Base-by-base conservation (phyloP, 2,888 invertebrate genomes). In the Ferdinandea cuprea region DNA sequence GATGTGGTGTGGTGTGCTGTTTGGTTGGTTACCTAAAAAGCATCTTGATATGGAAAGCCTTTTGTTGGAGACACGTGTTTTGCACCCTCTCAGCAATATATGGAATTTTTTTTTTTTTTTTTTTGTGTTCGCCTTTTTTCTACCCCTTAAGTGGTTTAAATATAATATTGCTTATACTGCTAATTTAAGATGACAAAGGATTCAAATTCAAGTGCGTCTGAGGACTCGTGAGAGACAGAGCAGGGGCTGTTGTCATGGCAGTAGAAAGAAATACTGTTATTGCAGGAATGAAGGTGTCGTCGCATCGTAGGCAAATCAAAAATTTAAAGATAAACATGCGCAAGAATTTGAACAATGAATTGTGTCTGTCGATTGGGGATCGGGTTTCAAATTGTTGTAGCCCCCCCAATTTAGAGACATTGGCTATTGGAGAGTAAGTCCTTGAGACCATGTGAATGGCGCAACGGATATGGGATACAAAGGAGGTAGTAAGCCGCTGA, bases 31-130 rank as follows among this genome's bases (percentile, higher is more conserved):
- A 76, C 80, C 80, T 74, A 50, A 63, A 59, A 32, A 30, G 44
- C 44, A 80, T 69, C 76, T 65, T 71, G 42, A 69, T 80, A 69
- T 63, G 65, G 52, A 76, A 81, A 65, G 59, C 44, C 80, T 76
- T 81, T 76, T 81, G 80, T 81, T 76, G 44, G 65, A 52, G 80
- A 81, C 80, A 81, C 80, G 80, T 81, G 80, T 81, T 81, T 76
- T 76, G 25, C 59, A 71, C 76, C 80, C 76, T 65, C 71, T 71
- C 46, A n/a, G 59, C 32, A 54, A 56, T 35, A 8, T n/a, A n/a
- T n/a, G n/a, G n/a, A n/a, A n/a, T n/a, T n/a, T n/a, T n/a, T n/a
- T n/a, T n/a, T n/a, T n/a, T n/a, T n/a, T n/a, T n/a, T n/a, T n/a
- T 28, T 35, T 54, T 63, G 56, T 65, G 30, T 44, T 32, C 46